phyloP scores from a whole-genome alignment of 1,140 invertebrate species.

The Bombus balteatus region DNA sequence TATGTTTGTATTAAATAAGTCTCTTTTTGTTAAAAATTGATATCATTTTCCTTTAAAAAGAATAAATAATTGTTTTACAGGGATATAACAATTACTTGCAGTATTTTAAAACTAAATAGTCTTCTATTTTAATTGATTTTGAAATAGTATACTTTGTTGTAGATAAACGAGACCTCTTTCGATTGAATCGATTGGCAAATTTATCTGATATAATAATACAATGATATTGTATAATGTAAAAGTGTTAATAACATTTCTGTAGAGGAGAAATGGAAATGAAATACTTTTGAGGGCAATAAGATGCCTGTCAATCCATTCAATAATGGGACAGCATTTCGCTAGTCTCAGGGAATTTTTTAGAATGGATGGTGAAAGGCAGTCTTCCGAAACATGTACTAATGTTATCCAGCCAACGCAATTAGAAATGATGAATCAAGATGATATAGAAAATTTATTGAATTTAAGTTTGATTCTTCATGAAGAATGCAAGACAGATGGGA shows the following conservation, averaged over 20 bases:
- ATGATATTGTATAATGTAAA: slow-evolving; percentile 10
- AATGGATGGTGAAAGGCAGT: slow-evolving; percentile 78
- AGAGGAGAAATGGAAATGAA: slow-evolving; percentile 33
- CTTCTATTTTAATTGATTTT: not conserved
- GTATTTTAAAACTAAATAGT: not conserved
- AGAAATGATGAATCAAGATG: slow-evolving; percentile 70
- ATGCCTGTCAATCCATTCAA: slow-evolving; percentile 77
- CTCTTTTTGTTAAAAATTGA: slow-evolving; percentile 6
- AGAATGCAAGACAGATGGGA: slow-evolving; percentile 73
- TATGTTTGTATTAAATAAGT: not conserved
- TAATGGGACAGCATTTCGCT: slow-evolving; percentile 83
- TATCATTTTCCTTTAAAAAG: not conserved
- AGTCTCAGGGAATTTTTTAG: slow-evolving; percentile 81
- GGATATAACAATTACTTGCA: too few species aligned
- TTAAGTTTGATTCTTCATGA: slow-evolving; percentile 68
- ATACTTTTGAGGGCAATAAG: slow-evolving; percentile 68
- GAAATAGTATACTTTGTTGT: slow-evolving; percentile 9
- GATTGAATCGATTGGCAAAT: not conserved
- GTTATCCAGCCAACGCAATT: slow-evolving; percentile 60
- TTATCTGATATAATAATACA: slow-evolving; percentile 9
- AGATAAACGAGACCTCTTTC: slow-evolving; percentile 27
- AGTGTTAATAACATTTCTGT: slow-evolving; percentile 20
- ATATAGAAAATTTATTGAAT: slow-evolving; percentile 66
- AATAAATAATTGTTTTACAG: not conserved
- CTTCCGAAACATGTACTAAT: slow-evolving; percentile 68